These are phyloP conservation scores for Hippopotamus amphibius DNA, from an alignment of 2,113 vertebrate species.

Conservation along the genomic window DNA sequence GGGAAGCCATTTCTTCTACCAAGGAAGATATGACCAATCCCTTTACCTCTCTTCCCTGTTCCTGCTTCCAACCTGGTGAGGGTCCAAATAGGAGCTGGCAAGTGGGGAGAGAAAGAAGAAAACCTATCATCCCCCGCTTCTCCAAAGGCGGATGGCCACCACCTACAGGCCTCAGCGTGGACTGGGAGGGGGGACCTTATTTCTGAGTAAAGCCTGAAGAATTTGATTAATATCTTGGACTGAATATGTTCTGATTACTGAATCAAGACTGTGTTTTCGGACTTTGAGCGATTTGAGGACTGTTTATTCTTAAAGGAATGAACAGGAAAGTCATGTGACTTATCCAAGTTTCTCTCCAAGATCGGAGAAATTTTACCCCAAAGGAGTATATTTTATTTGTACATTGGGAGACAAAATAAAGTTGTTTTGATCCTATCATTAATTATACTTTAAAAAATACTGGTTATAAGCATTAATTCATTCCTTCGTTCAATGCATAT, in stretches of 20 bases:
- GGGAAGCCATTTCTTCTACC: slow-evolving; percentile 6
- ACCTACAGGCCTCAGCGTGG: neutral
- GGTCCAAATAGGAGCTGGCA: neutral
- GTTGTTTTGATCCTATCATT: slow-evolving; percentile 33
- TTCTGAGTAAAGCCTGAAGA: slow-evolving; percentile 45
- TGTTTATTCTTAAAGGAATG: slow-evolving; percentile 33
- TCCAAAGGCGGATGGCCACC: neutral
- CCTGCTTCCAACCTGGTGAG: neutral
- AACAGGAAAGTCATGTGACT: slow-evolving; percentile 15
- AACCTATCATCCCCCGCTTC: neutral
- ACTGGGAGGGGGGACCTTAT: neutral
- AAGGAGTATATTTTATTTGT: neutral
- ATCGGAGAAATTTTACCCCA: neutral
- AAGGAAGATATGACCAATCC: neutral
- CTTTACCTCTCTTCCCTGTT: slow-evolving; percentile 22
- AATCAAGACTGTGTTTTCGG: slow-evolving; percentile 49
- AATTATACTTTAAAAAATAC: slow-evolving; percentile 44
- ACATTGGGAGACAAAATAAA: neutral
- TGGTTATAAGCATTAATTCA: neutral
- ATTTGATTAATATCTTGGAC: slow-evolving; percentile 40
- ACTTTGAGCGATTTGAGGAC: slow-evolving; percentile 5
- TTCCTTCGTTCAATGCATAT: slow-evolving; percentile 49
- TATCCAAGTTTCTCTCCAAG: slow-evolving; percentile 22
- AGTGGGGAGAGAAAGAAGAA: slow-evolving; percentile 6
- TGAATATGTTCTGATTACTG: neutral